These are phyloP conservation scores for Lordiphosa mommai DNA, from an alignment of 1,140 invertebrate genomes.

Conservation along the genomic window DNA sequence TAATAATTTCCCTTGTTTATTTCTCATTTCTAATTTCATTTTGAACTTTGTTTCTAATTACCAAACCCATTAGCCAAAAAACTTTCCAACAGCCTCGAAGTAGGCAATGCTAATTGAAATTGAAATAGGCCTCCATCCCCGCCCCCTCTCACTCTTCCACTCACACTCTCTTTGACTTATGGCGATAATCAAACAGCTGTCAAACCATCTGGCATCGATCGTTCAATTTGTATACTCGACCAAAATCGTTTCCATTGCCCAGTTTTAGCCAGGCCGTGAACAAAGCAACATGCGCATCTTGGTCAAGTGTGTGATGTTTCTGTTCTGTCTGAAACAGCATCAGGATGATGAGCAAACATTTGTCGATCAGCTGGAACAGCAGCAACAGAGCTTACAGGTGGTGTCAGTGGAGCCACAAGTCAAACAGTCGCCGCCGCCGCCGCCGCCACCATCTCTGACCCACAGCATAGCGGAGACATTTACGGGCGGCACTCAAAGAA, in stretches of 20 bases:
- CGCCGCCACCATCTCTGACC: background rate
- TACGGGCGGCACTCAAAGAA: background rate
- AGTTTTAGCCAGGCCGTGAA: background rate
- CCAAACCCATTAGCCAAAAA: conserved; percentile 57
- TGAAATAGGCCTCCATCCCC: conserved; percentile 11
- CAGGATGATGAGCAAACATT: conserved; percentile 33
- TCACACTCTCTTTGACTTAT: background rate
- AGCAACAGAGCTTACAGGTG: background rate
- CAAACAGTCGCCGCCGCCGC: background rate
- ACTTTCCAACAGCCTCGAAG: conserved; percentile 24
- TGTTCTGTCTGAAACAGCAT: conserved; percentile 19
- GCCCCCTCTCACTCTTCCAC: background rate
- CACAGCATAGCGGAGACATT: background rate
- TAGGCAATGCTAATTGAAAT: conserved; percentile 63
- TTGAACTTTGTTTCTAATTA: conserved; percentile 59
- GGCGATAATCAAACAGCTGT: conserved; percentile 12
- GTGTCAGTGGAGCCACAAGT: background rate
- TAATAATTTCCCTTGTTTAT: conserved; percentile 9
- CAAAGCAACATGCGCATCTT: conserved; percentile 28
- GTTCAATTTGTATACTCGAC: too few species aligned
- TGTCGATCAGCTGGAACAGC: conserved; percentile 24
- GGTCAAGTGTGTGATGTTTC: conserved; percentile 18
- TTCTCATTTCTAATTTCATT: conserved; percentile 39
- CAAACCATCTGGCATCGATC: too few species aligned
- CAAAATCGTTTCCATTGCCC: too few species aligned